Percentiles rank a stretch among this genome's conserved stretches.
Conservation (phyloP, 2,888 invertebrate genomes). For the Dolomedes plantarius region DNA sequence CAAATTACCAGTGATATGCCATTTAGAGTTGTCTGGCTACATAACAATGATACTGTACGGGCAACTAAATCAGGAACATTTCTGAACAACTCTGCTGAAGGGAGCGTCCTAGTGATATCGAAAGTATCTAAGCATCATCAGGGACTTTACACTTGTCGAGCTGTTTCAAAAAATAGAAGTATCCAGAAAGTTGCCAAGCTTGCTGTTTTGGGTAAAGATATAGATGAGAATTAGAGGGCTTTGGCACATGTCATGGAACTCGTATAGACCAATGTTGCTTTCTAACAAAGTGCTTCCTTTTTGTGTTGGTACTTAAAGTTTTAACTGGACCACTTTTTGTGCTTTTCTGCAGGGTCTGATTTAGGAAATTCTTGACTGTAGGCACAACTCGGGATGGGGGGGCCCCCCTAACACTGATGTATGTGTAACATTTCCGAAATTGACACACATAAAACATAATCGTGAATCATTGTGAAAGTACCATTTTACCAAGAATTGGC, state of each 20-base stretch:
- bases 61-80: slow-evolving; percentile 30
- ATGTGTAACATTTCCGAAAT: too few relatives aligned
- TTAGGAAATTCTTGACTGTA: too few relatives aligned
- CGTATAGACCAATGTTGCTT: slow-evolving; percentile 49
- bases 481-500: too few relatives aligned
- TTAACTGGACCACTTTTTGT: background rate
- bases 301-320: background rate
- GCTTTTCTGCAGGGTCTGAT: too few relatives aligned
- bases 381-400: too few relatives aligned
- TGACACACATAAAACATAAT: too few relatives aligned
- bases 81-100: slow-evolving; percentile 55
- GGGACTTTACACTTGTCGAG: slow-evolving; percentile 69
- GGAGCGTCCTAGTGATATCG: slow-evolving; percentile 42
- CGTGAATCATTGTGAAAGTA: too few relatives aligned
- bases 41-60: slow-evolving; percentile 64
- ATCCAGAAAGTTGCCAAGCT: slow-evolving; percentile 68
- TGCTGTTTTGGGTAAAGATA: slow-evolving; percentile 58
- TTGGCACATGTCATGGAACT: slow-evolving; percentile 53
- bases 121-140: slow-evolving; percentile 50
- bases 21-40: slow-evolving; percentile 63
- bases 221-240: slow-evolving; percentile 10
- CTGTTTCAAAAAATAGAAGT: slow-evolving; percentile 65
- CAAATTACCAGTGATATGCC: slow-evolving; percentile 44
- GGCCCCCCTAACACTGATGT: too few relatives aligned
- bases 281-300: slow-evolving; percentile 30